Conservation (phyloP, 2,888 invertebrate genomes). For the Prosapia bicincta region DNA sequence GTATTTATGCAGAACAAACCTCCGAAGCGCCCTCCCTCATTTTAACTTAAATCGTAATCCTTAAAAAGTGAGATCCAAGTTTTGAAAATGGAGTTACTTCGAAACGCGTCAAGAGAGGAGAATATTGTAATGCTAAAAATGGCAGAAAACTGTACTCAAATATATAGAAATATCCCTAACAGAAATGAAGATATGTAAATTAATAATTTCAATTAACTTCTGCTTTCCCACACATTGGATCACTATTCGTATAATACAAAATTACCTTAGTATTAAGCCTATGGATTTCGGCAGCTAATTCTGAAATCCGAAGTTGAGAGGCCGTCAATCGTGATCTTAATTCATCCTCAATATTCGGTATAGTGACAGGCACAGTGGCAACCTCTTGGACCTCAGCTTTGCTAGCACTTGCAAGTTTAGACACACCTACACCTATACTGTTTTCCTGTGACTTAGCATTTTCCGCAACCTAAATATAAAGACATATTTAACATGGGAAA, state of each 20-base stretch:
- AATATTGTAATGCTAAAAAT: too few species aligned
- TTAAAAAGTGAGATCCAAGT: too few species aligned
- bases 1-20: too few species aligned
- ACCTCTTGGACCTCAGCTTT: not conserved
- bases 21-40: too few species aligned
- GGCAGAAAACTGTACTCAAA: too few species aligned
- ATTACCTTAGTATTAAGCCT: slow-evolving; percentile 62
- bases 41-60: too few species aligned
- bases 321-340: slow-evolving; percentile 54
- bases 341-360: slow-evolving; percentile 44
- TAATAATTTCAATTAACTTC: too few species aligned
- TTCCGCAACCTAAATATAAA: slow-evolving; percentile 29
- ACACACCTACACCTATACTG: not conserved
- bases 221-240: too few species aligned
- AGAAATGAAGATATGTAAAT: too few species aligned
- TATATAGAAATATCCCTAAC: too few species aligned
- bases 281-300: slow-evolving; percentile 59
- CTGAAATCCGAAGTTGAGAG: slow-evolving; percentile 44
- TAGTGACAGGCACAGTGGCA: slow-evolving; percentile 9
- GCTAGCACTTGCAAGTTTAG: not conserved
- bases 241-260: not conserved
- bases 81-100: too few species aligned
- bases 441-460: slow-evolving; percentile 24
- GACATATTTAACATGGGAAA: slow-evolving; percentile 1
- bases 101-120: too few species aligned